A percentile compares a stretch with the other conserved stretches of the same genome.
Conservation (phyloP, 2,797 vertebrate species). For the Xenopus petersii region DNA sequence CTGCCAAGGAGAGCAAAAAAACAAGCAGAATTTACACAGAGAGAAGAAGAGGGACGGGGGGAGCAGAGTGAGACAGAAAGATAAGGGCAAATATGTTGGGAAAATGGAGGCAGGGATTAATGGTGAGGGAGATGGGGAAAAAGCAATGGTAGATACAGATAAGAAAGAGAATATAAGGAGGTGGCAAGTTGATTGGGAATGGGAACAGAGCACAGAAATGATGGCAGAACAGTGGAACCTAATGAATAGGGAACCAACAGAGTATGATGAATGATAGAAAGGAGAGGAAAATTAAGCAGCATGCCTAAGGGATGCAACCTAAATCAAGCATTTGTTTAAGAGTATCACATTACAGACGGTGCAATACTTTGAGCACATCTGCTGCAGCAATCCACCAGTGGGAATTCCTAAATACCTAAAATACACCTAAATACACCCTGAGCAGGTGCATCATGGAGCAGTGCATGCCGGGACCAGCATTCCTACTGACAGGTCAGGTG, state of each 20-base stretch:
- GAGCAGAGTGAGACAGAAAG: conserved; percentile 1
- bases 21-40: conserved; percentile 30
- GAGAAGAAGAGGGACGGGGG: conserved; percentile 4
- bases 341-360: conserved; percentile 15
- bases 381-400: conserved; percentile 10
- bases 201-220: neutral
- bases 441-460: conserved; percentile 25
- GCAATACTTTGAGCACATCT: conserved; percentile 26
- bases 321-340: conserved; percentile 25
- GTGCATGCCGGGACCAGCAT: conserved; percentile 35
- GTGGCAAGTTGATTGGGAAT: neutral
- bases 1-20: conserved; percentile 41
- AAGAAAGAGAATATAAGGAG: neutral
- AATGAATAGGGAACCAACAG: neutral
- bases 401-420: neutral
- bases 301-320: conserved; percentile 18
- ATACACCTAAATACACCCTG: neutral
- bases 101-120: neutral
- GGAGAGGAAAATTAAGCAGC: conserved; percentile 2
- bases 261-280: neutral
- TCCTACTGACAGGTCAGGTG: neutral
- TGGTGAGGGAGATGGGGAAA: neutral
- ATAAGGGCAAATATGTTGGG: neutral
- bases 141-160: neutral
- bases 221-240: neutral